Evolutionary conservation across 2,888 invertebrate species (phyloP).

Genomic region (Acanthopleura granulata): DNA sequence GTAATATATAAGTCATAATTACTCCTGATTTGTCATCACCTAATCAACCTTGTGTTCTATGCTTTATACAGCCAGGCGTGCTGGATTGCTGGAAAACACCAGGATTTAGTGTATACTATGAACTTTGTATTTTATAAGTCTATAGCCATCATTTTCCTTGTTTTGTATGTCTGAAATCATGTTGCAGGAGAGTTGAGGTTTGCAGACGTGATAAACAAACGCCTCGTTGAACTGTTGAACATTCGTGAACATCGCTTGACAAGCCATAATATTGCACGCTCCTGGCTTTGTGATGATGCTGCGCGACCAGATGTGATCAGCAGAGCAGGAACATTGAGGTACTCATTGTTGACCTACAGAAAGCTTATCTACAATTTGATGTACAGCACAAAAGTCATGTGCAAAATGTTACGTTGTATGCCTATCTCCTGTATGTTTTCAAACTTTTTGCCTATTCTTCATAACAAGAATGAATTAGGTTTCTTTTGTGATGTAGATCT

Average conservation of each 20-base stretch:
- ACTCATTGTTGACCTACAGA: neutral
- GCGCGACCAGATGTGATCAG: conserved; percentile 48
- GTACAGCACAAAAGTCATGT: neutral
- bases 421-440: neutral
- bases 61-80: too few species aligned
- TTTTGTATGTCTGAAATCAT: neutral
- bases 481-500: neutral
- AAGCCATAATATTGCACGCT: conserved; percentile 22
- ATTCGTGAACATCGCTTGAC: conserved; percentile 44
- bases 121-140: neutral
- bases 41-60: too few species aligned
- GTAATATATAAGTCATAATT: too few species aligned
- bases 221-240: conserved; percentile 44
- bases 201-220: conserved; percentile 37
- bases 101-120: too few species aligned
- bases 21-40: too few species aligned
- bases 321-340: conserved; percentile 29
- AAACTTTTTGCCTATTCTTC: neutral
- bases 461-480: neutral
- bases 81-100: too few species aligned
- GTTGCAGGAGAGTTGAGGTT: conserved; percentile 20
- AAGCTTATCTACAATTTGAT: neutral
- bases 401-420: neutral
- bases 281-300: conserved; percentile 58
- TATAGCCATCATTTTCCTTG: neutral